A percentile compares a stretch with the other conserved stretches of the same genome.
Evolutionary conservation across 2,797 vertebrate genomes (phyloP).

Genomic region (Champsocephalus gunnari): DNA sequence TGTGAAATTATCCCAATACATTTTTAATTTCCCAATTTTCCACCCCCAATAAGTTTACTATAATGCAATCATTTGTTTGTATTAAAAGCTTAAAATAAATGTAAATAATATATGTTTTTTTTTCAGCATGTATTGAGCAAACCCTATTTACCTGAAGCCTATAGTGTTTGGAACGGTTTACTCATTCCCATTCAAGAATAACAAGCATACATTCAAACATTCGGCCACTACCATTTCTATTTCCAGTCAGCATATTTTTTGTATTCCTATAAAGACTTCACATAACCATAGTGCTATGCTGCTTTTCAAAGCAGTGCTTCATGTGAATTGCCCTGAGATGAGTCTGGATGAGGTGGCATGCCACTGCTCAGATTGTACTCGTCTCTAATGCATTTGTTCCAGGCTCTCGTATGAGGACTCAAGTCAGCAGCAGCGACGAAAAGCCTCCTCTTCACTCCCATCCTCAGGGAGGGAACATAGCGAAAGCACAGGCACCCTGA

Average conservation of each 20-base stretch:
- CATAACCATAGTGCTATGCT: conserved; percentile 23
- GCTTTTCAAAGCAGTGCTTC: conserved; percentile 27
- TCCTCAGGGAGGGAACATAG: conserved; percentile 56
- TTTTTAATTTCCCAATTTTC: not conserved
- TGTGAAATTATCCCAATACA: too few relatives aligned
- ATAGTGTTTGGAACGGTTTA: not conserved
- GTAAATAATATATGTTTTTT: not conserved
- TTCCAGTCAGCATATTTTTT: conserved; percentile 4
- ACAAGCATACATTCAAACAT: not conserved
- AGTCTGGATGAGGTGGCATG: conserved; percentile 41
- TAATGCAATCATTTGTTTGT: not conserved
- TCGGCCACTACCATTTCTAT: not conserved
- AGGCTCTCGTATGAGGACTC: conserved; percentile 49
- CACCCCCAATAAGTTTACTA: not conserved
- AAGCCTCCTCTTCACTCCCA: conserved; percentile 52
- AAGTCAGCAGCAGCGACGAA: conserved; percentile 52
- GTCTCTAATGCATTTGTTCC: conserved; percentile 73
- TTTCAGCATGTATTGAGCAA: not conserved
- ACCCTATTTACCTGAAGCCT: not conserved
- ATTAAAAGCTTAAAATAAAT: not conserved
- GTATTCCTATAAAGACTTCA: conserved; percentile 15
- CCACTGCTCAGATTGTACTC: conserved; percentile 47
- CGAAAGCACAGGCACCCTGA: conserved; percentile 58
- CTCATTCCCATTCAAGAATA: not conserved
- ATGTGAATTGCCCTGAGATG: conserved; percentile 51